Conservation (phyloP, 2,888 invertebrate species). For the Alcis repandata region DNA sequence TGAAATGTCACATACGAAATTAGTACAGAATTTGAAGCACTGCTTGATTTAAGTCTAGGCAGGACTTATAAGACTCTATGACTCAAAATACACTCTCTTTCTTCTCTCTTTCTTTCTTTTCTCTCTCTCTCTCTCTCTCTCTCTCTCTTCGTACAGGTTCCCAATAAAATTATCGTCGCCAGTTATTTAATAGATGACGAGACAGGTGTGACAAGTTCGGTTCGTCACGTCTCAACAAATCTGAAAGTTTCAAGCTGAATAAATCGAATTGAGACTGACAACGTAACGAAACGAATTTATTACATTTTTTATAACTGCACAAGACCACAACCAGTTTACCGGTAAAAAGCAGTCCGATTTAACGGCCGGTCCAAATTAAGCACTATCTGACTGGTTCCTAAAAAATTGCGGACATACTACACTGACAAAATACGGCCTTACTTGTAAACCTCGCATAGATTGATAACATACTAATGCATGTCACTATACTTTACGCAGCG, state of each 20-base stretch:
- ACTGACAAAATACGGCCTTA: no score
- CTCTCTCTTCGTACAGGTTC: not conserved
- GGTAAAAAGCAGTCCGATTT: slow-evolving; percentile 14
- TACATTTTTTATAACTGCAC: slow-evolving; percentile 32
- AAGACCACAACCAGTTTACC: slow-evolving; percentile 27
- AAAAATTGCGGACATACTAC: not conserved
- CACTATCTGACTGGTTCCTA: not conserved
- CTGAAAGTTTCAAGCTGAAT: slow-evolving; percentile 33
- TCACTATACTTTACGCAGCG: no score
- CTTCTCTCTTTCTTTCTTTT: not conserved
- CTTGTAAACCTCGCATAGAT: no score
- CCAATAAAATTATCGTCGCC: slow-evolving; percentile 7
- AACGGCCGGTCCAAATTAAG: slow-evolving; percentile 15
- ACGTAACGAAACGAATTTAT: slow-evolving; percentile 31
- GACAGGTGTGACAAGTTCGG: slow-evolving; percentile 29
- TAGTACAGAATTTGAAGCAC: no score
- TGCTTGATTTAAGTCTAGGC: no score
- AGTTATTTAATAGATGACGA: slow-evolving; percentile 27
- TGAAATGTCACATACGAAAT: no score
- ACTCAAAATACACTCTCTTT: no score
- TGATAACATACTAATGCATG: no score
- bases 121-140: not conserved
- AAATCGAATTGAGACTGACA: slow-evolving; percentile 25
- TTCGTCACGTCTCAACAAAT: slow-evolving; percentile 28
- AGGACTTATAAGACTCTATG: no score